A percentile compares a stretch with the other conserved stretches of the same genome.
Conservation (phyloP, 2,797 vertebrate genomes). For the Garrulus glandarius region DNA sequence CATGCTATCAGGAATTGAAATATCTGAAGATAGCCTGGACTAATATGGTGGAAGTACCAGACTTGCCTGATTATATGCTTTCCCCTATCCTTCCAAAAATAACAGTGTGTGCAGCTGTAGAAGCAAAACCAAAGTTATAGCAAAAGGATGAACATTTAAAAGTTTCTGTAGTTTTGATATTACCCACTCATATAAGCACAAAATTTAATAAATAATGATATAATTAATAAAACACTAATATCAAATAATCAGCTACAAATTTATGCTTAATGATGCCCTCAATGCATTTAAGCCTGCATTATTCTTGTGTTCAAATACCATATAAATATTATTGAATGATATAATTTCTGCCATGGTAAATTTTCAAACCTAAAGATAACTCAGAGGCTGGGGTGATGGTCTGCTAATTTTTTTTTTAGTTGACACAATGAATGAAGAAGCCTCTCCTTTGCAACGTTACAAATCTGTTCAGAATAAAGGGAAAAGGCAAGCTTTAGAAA, state of each 20-base stretch:
- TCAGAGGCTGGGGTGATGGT: not conserved
- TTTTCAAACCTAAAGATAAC: not conserved
- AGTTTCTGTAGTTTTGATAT: not conserved
- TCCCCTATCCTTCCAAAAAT: not conserved
- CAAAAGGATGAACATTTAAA: not conserved
- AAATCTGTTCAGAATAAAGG: slow-evolving; percentile 39
- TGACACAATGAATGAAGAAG: slow-evolving; percentile 43
- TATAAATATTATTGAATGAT: not conserved
- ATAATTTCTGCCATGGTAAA: not conserved
- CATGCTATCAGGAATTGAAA: not conserved
- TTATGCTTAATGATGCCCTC: not conserved
- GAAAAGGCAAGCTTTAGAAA: slow-evolving; percentile 47
- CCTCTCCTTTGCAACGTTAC: slow-evolving; percentile 43
- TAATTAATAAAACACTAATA: not conserved
- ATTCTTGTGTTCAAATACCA: not conserved
- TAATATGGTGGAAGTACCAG: not conserved
- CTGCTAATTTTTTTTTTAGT: not conserved
- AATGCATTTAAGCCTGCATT: not conserved
- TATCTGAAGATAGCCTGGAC: not conserved
- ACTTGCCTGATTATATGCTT: not conserved
- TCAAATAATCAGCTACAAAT: not conserved
- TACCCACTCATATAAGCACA: not conserved
- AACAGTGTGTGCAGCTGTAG: accelerated
- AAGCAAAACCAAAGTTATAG: not conserved
- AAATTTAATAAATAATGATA: not conserved